phyloP scores from a whole-genome alignment of 2,888 invertebrate genomes.

The Ormia ochracea region DNA sequence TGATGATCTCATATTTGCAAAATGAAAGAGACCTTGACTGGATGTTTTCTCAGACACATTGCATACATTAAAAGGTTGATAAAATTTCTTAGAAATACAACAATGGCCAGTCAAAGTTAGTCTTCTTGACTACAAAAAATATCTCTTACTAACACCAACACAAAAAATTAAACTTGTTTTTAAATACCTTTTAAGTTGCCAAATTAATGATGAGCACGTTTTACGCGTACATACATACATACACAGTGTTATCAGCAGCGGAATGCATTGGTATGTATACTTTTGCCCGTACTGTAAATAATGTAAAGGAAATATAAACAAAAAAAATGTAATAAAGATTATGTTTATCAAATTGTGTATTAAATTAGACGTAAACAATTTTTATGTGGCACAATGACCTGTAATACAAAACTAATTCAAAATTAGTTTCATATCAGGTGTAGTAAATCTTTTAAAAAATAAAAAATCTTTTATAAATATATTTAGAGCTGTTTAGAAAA shows the following conservation, averaged over 20 bases:
- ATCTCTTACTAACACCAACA: not conserved
- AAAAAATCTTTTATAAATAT: too few relatives aligned
- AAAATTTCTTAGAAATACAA: slow-evolving; percentile 32
- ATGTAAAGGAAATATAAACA: too few relatives aligned
- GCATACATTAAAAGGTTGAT: slow-evolving; percentile 21
- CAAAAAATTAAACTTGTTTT: slow-evolving; percentile 1
- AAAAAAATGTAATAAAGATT: not conserved
- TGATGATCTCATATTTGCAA: slow-evolving; percentile 37
- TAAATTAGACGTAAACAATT: not conserved
- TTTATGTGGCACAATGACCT: not conserved
- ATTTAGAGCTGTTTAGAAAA: too few relatives aligned
- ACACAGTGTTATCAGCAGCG: too few relatives aligned
- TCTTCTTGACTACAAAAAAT: not conserved
- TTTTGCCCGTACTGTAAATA: not conserved
- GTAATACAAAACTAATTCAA: too few relatives aligned
- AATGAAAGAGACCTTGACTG: slow-evolving; percentile 36
- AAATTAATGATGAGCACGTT: not conserved
- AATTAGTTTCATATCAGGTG: too few relatives aligned
- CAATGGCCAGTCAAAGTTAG: not conserved
- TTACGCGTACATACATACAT: not conserved
- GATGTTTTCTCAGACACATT: not conserved
- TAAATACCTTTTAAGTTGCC: not conserved
- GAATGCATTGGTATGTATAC: not conserved
- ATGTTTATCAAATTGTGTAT: not conserved
- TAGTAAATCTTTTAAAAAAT: too few relatives aligned